Evolutionary conservation across 2,113 vertebrate genomes (phyloP).

Genomic region (Leuciscus idus): DNA sequence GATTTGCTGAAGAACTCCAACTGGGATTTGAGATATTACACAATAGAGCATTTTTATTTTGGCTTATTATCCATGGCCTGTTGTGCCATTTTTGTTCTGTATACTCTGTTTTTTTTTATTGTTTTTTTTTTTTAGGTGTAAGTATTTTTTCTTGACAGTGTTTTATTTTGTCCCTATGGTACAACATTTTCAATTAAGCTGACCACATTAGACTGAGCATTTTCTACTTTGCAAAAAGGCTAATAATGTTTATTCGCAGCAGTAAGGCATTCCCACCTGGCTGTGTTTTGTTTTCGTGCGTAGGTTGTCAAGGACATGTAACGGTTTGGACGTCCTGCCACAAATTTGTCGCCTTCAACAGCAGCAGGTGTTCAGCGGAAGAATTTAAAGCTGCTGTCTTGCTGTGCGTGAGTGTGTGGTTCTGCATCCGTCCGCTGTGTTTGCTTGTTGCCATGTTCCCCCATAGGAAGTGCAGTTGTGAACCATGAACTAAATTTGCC

Average conservation of each 20-base stretch:
- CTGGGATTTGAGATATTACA: conserved; percentile 7
- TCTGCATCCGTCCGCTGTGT: background rate
- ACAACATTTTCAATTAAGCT: conserved; percentile 24
- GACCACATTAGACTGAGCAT: conserved; percentile 12
- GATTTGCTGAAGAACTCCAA: background rate
- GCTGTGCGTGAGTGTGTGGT: background rate
- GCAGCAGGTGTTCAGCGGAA: conserved; percentile 30
- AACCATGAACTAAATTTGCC: background rate
- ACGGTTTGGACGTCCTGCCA: conserved; percentile 3
- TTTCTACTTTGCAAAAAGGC: conserved; percentile 15
- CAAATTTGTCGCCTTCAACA: conserved; percentile 19
- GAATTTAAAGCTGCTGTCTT: conserved; percentile 30
- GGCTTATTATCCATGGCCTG: background rate
- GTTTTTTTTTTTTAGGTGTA: background rate
- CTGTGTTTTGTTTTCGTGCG: background rate
- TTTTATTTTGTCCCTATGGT: background rate
- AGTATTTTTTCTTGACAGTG: background rate
- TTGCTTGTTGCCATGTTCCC: background rate
- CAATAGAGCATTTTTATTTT: background rate
- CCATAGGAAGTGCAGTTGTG: background rate
- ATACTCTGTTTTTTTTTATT: no score
- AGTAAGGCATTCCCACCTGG: conserved; percentile 1
- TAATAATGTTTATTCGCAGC: conserved; percentile 38
- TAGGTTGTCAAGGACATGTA: conserved; percentile 27
- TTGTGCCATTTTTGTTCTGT: background rate